These are phyloP conservation scores for Syrphus vitripennis DNA, from an alignment of 2,888 invertebrate species.

Conservation along the genomic window DNA sequence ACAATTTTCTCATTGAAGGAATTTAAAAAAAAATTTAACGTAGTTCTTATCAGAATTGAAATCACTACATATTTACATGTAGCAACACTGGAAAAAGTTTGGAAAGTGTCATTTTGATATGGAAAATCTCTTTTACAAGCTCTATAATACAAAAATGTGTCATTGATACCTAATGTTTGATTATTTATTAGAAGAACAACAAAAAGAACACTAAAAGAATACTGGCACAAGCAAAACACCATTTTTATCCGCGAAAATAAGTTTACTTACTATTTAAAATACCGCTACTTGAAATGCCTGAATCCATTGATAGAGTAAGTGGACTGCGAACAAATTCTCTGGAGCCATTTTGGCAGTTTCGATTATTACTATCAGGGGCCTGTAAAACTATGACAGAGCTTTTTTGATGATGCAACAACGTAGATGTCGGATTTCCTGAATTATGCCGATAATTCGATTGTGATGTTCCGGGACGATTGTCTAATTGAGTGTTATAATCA, in stretches of 20 bases:
- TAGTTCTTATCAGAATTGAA: not conserved
- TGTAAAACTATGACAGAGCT: conserved; percentile 25
- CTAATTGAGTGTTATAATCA: conserved; percentile 52
- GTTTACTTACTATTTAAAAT: conserved; percentile 74
- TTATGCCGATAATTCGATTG: conserved; percentile 71
- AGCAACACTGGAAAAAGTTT: not conserved
- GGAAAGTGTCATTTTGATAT: not conserved
- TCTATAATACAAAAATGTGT: not conserved
- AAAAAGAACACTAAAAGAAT: conserved; percentile 11
- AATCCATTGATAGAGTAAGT: conserved; percentile 94
- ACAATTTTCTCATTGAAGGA: not conserved
- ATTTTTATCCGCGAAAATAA: not conserved
- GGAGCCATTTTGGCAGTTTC: conserved; percentile 60
- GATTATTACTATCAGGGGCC: conserved; percentile 66
- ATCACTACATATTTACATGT: too few relatives aligned
- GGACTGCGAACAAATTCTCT: conserved; percentile 80
- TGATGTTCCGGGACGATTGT: conserved; percentile 71
- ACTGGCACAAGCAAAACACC: conserved; percentile 19
- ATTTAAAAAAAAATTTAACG: not conserved
- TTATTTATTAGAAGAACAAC: conserved; percentile 17
- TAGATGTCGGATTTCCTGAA: conserved; percentile 59
- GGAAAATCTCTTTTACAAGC: not conserved
- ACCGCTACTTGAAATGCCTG: conserved; percentile 87
- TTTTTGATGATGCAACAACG: conserved; percentile 51
- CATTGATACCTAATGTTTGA: not conserved